Evolutionary conservation across 2,113 vertebrate species (phyloP), one percentile per base, ranked within the genome.

Genomic region (Symphodus melops): DNA sequence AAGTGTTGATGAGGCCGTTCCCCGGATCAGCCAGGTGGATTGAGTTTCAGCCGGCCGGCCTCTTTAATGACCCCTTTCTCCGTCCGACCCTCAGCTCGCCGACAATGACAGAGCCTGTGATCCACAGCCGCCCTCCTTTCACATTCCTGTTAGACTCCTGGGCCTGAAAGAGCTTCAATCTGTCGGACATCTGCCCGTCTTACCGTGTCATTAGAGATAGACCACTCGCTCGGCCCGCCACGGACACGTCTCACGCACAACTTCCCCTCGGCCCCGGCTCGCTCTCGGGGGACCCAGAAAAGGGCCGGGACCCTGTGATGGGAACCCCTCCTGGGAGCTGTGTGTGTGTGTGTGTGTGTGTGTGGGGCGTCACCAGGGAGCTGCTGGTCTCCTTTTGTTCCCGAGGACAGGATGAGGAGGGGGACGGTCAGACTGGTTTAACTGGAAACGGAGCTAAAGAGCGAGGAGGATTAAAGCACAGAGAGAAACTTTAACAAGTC

Each of bases 171-270:
- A 76, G 68, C 75, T 72, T 84, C 93, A 94, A 94, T 92, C 93
- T 95, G 94, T 90, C 48, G 64, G 94, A 93, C 94, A 94, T 93
- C 93, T 95, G 94, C 89, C 74, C 17, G 79, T 60, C 86, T 82
- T 57, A 92, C 91, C 91, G 28, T 93, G 85, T 94, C 83, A 95
- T 95, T 95, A 95, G 81, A 69, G 61, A 84, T 6, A 82, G 87
- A 88, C 86, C 91, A 37, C 89, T 90, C 56, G 10, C 33, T 72
- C 73, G 57, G 65, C 37, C 79, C 19, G 62, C 77, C 77, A n/a
- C 79, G 75, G 81, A 85, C 81, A 77, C 41, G 0, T 46, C 56
- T 65, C 74, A 21, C 72, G 73, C 72, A 21, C 60, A 58, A 85
- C 81, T 79, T 90, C 90, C 91, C 87, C 92, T 86, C 59, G 58